phyloP scores from a whole-genome alignment of 2,797 vertebrate species.

The Philypnodon macrostomus region DNA sequence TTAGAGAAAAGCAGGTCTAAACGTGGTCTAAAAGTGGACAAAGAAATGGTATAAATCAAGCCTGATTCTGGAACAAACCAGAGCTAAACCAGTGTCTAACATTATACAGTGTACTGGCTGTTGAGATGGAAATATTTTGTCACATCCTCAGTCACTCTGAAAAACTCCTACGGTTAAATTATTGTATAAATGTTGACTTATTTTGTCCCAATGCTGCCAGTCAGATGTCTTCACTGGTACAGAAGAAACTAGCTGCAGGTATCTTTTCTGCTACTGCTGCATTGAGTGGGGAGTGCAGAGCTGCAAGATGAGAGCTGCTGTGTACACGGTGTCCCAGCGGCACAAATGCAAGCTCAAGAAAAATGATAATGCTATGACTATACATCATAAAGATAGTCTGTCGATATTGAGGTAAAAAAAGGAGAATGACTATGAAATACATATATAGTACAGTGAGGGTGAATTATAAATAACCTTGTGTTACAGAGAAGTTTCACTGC shows the following conservation, averaged over 20 bases:
- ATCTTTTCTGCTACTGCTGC: constrained; percentile 40
- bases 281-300: constrained; percentile 37
- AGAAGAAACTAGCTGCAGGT: constrained; percentile 35
- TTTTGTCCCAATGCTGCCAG: constrained; percentile 14
- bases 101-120: no score
- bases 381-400: constrained; percentile 30
- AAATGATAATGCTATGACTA: constrained; percentile 4
- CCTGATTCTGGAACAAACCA: no score
- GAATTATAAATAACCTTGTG: constrained; percentile 48
- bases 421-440: neutral
- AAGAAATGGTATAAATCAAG: no score
- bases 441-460: constrained; percentile 6
- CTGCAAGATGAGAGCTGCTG: constrained; percentile 33
- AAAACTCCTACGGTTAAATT: no score
- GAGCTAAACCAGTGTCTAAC: no score
- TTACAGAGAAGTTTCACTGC: constrained; percentile 51
- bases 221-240: constrained; percentile 21
- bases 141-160: no score
- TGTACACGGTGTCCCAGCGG: constrained; percentile 15
- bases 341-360: constrained; percentile 1
- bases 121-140: no score
- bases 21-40: no score
- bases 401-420: neutral
- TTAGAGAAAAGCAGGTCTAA: no score
- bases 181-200: constrained; percentile 10